A percentile compares a stretch with the other conserved stretches of the same genome.
phyloP scores from a whole-genome alignment of 1,140 invertebrate genomes.

The Scaptomyza pallida region DNA sequence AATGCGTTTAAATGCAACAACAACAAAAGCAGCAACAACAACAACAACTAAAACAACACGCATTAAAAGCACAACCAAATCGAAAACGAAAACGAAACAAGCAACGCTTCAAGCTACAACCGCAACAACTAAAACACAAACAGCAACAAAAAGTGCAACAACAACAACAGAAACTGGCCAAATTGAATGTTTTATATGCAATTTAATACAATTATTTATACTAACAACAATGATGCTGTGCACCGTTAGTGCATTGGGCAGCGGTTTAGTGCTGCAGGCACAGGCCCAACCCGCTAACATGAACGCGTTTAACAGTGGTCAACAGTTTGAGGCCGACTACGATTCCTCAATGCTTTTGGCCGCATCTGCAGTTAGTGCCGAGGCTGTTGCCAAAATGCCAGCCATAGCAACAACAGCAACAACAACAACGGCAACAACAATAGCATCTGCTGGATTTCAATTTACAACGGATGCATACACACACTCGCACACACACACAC shows the following conservation, averaged over 20 bases:
- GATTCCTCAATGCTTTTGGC: conserved; percentile 22
- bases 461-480: conserved; percentile 17
- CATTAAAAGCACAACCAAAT: conserved; percentile 42
- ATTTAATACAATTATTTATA: conserved; percentile 64
- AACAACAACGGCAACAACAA: conserved; percentile 8
- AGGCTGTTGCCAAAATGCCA: not conserved
- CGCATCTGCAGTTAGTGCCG: conserved; percentile 8
- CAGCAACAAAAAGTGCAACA: conserved; percentile 11
- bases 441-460: conserved; percentile 22
- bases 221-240: conserved; percentile 63
- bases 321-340: conserved; percentile 4
- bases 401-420: conserved; percentile 9
- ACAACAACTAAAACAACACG: conserved; percentile 3
- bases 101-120: conserved; percentile 6
- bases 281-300: conserved; percentile 23
- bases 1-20: conserved; percentile 79
- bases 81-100: conserved; percentile 28
- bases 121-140: too few species aligned
- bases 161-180: conserved; percentile 18
- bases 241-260: conserved; percentile 28
- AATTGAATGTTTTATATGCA: conserved; percentile 56
- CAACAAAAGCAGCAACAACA: conserved; percentile 49
- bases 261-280: conserved; percentile 40
- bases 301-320: conserved; percentile 25
- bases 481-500: conserved; percentile 15